A percentile compares a stretch with the other conserved stretches of the same genome.
Evolutionary conservation across 2,888 invertebrate species (phyloP).

Genomic region (Tyria jacobaeae): DNA sequence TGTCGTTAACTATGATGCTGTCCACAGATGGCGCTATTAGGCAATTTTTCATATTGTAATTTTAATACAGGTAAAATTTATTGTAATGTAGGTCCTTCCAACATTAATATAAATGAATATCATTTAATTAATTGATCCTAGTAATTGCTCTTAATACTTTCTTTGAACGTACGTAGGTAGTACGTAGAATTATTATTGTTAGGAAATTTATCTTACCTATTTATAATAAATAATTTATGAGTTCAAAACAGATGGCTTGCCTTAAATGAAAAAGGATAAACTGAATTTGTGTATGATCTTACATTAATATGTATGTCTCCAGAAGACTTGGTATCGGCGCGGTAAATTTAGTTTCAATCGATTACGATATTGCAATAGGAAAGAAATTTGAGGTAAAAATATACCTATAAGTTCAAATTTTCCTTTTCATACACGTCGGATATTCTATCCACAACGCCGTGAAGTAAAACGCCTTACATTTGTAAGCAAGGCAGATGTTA

Average conservation of each 20-base stretch:
- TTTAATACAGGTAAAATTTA: background rate
- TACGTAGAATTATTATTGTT: background rate
- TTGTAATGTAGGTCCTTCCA: background rate
- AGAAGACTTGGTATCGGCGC: background rate
- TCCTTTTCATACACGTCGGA: background rate
- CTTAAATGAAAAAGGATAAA: background rate
- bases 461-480: conserved; percentile 9
- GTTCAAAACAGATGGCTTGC: background rate
- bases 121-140: no score
- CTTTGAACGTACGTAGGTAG: background rate
- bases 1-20: background rate
- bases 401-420: background rate
- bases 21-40: conserved; percentile 16
- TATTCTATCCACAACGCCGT: background rate
- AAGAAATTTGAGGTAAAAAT: background rate
- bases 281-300: background rate
- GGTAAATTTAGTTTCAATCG: background rate
- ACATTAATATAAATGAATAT: background rate
- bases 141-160: no score
- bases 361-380: background rate
- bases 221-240: background rate
- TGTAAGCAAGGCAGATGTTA: conserved; percentile 9
- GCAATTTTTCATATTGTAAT: background rate
- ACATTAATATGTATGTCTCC: background rate
- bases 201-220: background rate